Conservation (phyloP, 2,888 invertebrate species). For the Hypolimnas misippus region DNA sequence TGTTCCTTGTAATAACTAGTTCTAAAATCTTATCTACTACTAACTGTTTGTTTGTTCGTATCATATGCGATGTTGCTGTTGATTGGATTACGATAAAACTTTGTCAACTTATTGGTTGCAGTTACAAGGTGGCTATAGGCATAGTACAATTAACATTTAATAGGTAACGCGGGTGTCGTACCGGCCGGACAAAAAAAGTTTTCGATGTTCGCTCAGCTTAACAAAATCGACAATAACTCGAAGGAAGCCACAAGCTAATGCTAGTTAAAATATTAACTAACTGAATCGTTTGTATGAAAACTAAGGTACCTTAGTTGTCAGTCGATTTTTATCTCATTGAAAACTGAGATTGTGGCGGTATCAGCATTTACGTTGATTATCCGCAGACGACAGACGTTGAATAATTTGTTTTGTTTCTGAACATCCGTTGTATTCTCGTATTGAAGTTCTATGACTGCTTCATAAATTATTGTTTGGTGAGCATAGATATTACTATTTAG, state of each 20-base stretch:
- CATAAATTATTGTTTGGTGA: neutral
- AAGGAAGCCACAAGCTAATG: neutral
- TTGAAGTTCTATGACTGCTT: neutral
- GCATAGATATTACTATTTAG: no score
- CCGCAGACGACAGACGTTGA: neutral
- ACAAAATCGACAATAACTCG: no score
- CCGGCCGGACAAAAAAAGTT: no score
- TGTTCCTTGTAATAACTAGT: neutral
- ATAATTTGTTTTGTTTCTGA: neutral
- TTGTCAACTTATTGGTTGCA: no score
- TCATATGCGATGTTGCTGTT: no score
- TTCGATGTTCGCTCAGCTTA: no score
- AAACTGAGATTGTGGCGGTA: neutral
- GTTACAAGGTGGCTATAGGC: no score
- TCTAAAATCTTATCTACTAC: neutral
- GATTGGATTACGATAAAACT: no score
- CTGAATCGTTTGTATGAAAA: neutral
- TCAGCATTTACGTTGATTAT: neutral
- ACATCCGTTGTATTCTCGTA: neutral
- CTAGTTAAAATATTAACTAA: neutral
- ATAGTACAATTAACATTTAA: no score
- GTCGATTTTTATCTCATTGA: neutral
- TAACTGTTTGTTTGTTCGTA: no score
- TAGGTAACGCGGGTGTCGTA: no score
- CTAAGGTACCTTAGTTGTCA: neutral